Conservation (phyloP, 1,140 invertebrate genomes). For the Octopus bimaculoides region DNA sequence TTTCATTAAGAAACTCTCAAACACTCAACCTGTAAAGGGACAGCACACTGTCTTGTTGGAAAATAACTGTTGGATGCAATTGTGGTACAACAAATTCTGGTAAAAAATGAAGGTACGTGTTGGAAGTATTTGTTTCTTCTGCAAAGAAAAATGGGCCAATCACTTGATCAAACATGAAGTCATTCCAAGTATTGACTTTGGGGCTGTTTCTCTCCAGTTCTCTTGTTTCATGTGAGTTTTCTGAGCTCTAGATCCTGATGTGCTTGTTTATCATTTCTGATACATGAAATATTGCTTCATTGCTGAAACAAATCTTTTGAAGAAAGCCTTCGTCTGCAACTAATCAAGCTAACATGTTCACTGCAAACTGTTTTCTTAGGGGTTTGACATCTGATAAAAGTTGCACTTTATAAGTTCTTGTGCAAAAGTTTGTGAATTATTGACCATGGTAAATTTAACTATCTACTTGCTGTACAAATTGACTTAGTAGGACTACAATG, state of each 20-base stretch:
- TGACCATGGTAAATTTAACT: conserved; percentile 3
- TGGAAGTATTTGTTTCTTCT: not conserved
- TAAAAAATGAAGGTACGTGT: not conserved
- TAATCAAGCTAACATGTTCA: conserved; percentile 2
- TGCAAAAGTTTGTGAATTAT: not conserved
- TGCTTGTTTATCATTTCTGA: conserved; percentile 7
- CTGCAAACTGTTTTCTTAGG: not conserved
- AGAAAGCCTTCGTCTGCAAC: not conserved
- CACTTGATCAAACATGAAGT: conserved; percentile 7
- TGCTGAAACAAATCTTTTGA: conserved; percentile 7
- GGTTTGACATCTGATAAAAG: not conserved
- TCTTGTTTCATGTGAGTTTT: not conserved
- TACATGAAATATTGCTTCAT: conserved; percentile 2
- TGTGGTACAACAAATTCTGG: not conserved
- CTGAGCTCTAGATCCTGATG: not conserved
- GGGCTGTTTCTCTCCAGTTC: conserved; percentile 1
- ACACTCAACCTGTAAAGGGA: not conserved
- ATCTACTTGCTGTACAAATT: not conserved
- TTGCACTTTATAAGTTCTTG: not conserved
- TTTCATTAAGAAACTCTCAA: conserved; percentile 5
- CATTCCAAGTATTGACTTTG: conserved; percentile 1
- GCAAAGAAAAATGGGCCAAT: not conserved
- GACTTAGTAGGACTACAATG: conserved; percentile 1
- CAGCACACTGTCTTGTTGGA: conserved; percentile 6
- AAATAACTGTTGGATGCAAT: not conserved